Evolutionary conservation across 2,888 invertebrate genomes (phyloP).

Genomic region (Nebria salina): DNA sequence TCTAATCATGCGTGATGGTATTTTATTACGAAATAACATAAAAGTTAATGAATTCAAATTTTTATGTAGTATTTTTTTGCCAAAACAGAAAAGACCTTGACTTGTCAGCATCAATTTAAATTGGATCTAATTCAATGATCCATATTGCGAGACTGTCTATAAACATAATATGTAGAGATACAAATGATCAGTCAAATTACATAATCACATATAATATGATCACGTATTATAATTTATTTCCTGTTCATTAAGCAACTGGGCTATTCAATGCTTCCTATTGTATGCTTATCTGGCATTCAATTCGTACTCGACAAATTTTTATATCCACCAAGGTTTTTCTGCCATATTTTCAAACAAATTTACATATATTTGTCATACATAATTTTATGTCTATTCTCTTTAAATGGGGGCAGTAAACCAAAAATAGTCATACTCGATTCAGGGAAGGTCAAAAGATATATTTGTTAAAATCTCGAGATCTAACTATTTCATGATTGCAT

Average conservation of each 20-base stretch:
- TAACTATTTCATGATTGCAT: no score
- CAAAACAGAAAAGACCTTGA: background rate
- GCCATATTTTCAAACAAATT: no score
- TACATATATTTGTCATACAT: no score
- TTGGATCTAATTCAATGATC: background rate
- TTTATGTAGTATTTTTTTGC: background rate
- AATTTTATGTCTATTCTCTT: no score
- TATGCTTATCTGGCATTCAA: background rate
- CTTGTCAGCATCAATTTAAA: background rate
- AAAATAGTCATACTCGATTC: no score
- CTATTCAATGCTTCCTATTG: background rate
- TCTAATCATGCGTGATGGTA: background rate
- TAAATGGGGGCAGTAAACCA: no score
- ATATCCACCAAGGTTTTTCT: no score
- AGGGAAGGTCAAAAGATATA: no score
- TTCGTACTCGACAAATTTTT: background rate
- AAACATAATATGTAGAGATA: background rate
- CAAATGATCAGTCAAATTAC: conserved; percentile 28
- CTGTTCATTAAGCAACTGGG: conserved; percentile 14
- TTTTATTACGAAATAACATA: background rate
- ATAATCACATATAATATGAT: conserved; percentile 35
- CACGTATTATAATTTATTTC: conserved; percentile 24
- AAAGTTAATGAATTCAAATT: background rate
- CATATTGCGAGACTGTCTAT: background rate
- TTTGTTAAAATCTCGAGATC: no score